Evolutionary conservation across 2,113 vertebrate species (phyloP), one percentile per base, ranked within the genome.

Genomic region (Varanus komodoensis): DNA sequence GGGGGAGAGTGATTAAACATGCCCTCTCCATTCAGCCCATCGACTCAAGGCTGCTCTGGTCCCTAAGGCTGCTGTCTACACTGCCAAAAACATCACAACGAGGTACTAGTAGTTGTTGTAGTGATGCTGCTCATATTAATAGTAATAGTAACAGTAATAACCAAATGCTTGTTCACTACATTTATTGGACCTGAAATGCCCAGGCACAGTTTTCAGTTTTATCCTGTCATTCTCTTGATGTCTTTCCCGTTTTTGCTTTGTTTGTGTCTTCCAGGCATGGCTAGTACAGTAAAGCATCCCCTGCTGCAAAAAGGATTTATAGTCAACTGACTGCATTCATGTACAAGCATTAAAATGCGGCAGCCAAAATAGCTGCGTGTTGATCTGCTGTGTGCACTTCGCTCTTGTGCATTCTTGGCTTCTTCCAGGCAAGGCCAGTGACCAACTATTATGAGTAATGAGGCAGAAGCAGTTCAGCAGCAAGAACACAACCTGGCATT

Each of bases 391-490:
- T 57, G 19, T 12, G 52, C 52, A 48, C 80, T 64, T 89, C 54
- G 44, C 64, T 83, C 34, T 48, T 75, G 71, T 75, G 80, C 38
- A 38, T 75, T 80, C 48, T 23, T 83, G 80, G 80, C 52, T 34
- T 75, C 75, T n/a, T 48, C 1, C 61, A 89, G 69, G 48, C 34
- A 48, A 44, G 71, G 80, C 80, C 69, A 83, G 64, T 89, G 87
- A 74, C 68, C 61, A 21, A 15, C 29, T 82, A 61, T 48, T 74
- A 44, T 32, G 87, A n/a, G 68, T 75, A 75, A 83, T n/a, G 80
- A 83, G 67, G 64, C 87, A 74, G 52, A 74, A 29, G 74, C 71
- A 11, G n/a, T 73, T 83, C 57, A 29, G n/a, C 52, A 61, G 52
- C 25, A 25, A 89, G 34, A 44, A 44, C 52, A 82, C 84, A 82